Conservation (phyloP, 2,888 invertebrate genomes). For the Latrodectus hesperus region DNA sequence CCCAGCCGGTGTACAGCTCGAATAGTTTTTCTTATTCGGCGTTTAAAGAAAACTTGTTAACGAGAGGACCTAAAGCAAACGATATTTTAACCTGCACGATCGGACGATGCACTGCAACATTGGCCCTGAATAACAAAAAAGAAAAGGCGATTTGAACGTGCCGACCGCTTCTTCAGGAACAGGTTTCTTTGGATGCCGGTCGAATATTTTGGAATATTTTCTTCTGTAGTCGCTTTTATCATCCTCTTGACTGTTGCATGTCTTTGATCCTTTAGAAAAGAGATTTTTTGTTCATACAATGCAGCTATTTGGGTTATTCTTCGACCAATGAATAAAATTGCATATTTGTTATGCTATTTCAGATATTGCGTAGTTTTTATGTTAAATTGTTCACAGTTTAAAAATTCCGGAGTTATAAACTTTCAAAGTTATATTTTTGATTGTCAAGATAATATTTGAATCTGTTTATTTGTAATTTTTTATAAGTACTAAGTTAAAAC, state of each 20-base stretch:
- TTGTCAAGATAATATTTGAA: no score
- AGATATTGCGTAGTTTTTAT: no score
- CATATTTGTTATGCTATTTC: background rate
- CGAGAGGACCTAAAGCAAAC: slow-evolving; percentile 1
- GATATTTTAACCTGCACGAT: slow-evolving; percentile 51
- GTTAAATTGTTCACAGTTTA: no score
- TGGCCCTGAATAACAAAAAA: slow-evolving; percentile 7
- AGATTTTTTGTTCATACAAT: background rate
- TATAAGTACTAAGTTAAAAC: no score
- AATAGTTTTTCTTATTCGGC: background rate
- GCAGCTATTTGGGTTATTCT: background rate
- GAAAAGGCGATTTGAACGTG: background rate
- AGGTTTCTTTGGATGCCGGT: slow-evolving; percentile 31
- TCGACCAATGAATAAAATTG: background rate
- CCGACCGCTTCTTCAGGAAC: slow-evolving; percentile 12
- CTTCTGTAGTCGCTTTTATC: background rate
- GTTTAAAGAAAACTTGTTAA: slow-evolving; percentile 1
- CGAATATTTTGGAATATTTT: slow-evolving; percentile 8
- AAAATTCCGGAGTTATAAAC: no score
- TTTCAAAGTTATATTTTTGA: no score
- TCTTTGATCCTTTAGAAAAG: background rate
- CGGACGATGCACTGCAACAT: slow-evolving; percentile 29
- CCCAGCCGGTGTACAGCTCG: no score
- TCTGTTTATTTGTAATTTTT: no score
- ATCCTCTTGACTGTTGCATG: background rate